Percentiles rank a stretch among this genome's conserved stretches.
These are phyloP conservation scores for Ditylenchus weischeri DNA, from an alignment of 2,888 invertebrate genomes.

Conservation along the genomic window DNA sequence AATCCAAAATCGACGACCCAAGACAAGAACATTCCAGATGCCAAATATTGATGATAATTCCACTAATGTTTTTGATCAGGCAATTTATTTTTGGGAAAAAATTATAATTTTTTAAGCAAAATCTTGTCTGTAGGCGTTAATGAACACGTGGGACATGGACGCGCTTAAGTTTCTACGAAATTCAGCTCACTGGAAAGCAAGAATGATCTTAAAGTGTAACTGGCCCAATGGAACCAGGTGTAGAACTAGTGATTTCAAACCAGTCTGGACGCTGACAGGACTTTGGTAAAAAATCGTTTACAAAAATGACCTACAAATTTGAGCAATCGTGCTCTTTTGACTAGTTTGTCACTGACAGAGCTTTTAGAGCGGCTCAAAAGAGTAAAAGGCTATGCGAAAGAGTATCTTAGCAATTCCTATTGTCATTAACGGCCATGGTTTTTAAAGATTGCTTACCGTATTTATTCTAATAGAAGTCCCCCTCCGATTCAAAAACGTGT, in stretches of 20 bases:
- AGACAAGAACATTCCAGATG: constrained; percentile 24
- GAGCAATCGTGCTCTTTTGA: no score
- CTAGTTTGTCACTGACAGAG: no score
- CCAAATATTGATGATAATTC: constrained; percentile 31
- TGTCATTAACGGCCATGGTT: no score
- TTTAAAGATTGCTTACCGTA: no score
- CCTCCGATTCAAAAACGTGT: no score
- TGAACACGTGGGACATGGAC: constrained; percentile 54
- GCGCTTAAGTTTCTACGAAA: constrained; percentile 52
- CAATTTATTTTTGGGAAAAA: constrained; percentile 8
- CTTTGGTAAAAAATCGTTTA: constrained; percentile 36
- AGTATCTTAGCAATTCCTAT: no score
- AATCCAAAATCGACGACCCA: constrained; percentile 46
- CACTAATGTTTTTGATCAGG: constrained; percentile 39
- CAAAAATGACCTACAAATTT: neutral
- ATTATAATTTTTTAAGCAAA: neutral
- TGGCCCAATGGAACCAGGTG: constrained; percentile 56
- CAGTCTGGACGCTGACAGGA: constrained; percentile 57
- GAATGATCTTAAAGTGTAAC: constrained; percentile 53
- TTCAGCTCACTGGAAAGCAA: constrained; percentile 52
- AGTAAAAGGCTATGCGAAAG: no score
- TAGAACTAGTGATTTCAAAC: constrained; percentile 43
- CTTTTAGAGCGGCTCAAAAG: no score
- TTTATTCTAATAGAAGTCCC: no score
- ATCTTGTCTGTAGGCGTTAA: constrained; percentile 39